Conservation (phyloP, 2,888 invertebrate species). For the Thecocarcelia acutangulata region DNA sequence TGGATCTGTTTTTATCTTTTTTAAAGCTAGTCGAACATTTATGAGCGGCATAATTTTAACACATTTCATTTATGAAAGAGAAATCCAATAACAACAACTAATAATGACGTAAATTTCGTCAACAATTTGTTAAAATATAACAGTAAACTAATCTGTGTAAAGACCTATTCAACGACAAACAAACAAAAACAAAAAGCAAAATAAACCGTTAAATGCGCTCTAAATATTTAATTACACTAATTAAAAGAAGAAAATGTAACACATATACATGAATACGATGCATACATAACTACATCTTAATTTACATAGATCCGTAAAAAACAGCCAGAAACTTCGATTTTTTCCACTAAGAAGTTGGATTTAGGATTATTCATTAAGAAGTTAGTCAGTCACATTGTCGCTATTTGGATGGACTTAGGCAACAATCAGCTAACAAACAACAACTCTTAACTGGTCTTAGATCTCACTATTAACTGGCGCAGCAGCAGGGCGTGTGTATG, state of each 20-base stretch:
- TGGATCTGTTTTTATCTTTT: no score
- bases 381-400: slow-evolving; percentile 46
- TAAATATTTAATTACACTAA: slow-evolving; percentile 80
- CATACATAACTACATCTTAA: neutral
- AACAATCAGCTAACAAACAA: neutral
- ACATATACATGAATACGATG: slow-evolving; percentile 61
- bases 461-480: neutral
- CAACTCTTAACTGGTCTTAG: neutral
- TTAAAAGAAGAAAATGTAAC: slow-evolving; percentile 78
- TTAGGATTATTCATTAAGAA: slow-evolving; percentile 1
- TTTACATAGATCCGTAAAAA: slow-evolving; percentile 19
- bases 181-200: slow-evolving; percentile 11
- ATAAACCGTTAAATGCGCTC: slow-evolving; percentile 72
- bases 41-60: slow-evolving; percentile 7
- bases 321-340: neutral
- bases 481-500: neutral
- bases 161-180: slow-evolving; percentile 3
- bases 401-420: slow-evolving; percentile 28
- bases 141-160: slow-evolving; percentile 14
- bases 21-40: no score
- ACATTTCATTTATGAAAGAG: slow-evolving; percentile 20
- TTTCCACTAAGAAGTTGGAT: neutral
- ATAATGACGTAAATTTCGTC: slow-evolving; percentile 11
- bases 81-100: neutral
- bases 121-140: slow-evolving; percentile 36